Evolutionary conservation across 2,797 vertebrate genomes (phyloP).

Genomic region (Pachyuromys duprasi): DNA sequence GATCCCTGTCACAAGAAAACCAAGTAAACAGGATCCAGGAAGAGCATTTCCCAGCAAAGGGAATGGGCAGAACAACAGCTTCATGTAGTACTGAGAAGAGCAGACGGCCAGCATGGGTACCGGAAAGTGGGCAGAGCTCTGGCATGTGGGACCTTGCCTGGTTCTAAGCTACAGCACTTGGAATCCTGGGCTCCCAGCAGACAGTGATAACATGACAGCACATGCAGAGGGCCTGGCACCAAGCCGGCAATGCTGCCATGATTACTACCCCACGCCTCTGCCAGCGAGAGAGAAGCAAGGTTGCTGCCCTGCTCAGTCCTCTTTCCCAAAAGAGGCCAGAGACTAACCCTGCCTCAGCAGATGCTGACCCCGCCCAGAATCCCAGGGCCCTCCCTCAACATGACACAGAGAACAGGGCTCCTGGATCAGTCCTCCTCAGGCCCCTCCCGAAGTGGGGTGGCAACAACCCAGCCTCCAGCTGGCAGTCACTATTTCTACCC

Average conservation of each 20-base stretch:
- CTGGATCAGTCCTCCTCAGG: not conserved
- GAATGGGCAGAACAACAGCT: not conserved
- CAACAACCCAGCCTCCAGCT: not conserved
- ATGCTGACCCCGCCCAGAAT: not conserved
- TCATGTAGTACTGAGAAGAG: not conserved
- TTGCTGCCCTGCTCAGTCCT: not conserved
- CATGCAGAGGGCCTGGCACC: not conserved
- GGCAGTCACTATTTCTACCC: not conserved
- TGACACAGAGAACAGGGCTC: not conserved
- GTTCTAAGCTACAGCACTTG: not conserved
- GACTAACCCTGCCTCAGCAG: not conserved
- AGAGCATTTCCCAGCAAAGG: not conserved
- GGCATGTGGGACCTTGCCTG: not conserved
- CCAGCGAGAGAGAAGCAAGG: not conserved
- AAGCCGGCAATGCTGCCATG: fast-evolving
- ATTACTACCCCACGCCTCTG: fast-evolving
- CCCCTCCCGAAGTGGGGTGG: not conserved
- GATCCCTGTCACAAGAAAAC: not conserved
- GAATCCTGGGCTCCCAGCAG: not conserved
- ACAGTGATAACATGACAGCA: not conserved
- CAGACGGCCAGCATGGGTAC: not conserved
- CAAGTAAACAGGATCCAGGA: not conserved
- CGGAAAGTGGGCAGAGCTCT: not conserved
- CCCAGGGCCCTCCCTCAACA: not conserved
- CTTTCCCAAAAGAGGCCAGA: not conserved